Evolutionary conservation across 2,888 invertebrate genomes (phyloP).

Genomic region (Lypha dubia): DNA sequence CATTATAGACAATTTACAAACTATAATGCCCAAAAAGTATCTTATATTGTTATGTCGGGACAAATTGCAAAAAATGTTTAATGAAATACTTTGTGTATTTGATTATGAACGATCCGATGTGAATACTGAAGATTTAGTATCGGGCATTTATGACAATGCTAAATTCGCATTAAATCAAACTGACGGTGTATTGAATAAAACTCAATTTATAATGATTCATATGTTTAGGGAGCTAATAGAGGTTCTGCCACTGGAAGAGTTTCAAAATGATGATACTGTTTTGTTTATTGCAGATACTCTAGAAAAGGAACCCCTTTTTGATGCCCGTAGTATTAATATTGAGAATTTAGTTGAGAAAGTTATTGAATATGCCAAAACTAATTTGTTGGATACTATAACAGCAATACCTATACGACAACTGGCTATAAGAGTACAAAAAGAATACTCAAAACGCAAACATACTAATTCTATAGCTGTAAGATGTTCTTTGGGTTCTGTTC

Average conservation of each 20-base stretch:
- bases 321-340: slow-evolving; percentile 79
- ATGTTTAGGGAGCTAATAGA: slow-evolving; percentile 79
- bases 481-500: slow-evolving; percentile 67
- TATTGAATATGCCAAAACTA: slow-evolving; percentile 77
- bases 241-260: slow-evolving; percentile 80
- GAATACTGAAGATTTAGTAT: slow-evolving; percentile 79
- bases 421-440: slow-evolving; percentile 75
- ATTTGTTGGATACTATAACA: slow-evolving; percentile 80
- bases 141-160: slow-evolving; percentile 79
- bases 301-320: slow-evolving; percentile 76
- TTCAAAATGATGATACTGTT: slow-evolving; percentile 77
- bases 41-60: slow-evolving; percentile 78
- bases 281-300: slow-evolving; percentile 77
- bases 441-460: slow-evolving; percentile 73
- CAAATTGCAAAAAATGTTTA: slow-evolving; percentile 79
- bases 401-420: slow-evolving; percentile 77
- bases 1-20: slow-evolving; percentile 79
- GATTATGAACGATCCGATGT: slow-evolving; percentile 79
- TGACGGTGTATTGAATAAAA: slow-evolving; percentile 76
- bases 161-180: slow-evolving; percentile 75
- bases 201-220: slow-evolving; percentile 77
- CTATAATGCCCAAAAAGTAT: slow-evolving; percentile 81
- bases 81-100: slow-evolving; percentile 79
- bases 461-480: slow-evolving; percentile 15
- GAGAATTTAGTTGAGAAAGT: slow-evolving; percentile 77